Evolutionary conservation across 2,888 invertebrate species (phyloP).

Genomic region (Laothoe populi): DNA sequence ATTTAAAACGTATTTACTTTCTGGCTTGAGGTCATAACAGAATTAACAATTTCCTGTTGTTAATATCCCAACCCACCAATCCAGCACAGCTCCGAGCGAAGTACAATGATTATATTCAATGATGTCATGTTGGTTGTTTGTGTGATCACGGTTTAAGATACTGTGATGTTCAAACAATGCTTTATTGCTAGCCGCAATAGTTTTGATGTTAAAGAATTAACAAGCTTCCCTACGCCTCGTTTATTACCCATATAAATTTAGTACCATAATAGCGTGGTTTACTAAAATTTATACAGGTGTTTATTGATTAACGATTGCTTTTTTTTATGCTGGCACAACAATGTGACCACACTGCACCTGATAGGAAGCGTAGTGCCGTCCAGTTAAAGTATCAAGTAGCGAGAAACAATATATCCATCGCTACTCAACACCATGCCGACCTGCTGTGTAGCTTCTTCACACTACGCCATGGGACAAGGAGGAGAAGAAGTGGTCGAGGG

Average conservation of each 20-base stretch:
- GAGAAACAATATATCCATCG: no score
- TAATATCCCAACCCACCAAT: constrained; percentile 28
- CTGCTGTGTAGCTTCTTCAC: no score
- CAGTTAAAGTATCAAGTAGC: no score
- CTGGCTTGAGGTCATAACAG: constrained; percentile 8
- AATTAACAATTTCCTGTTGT: constrained; percentile 30
- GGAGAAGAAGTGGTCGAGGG: no score
- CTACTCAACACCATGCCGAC: no score
- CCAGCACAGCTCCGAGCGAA: constrained; percentile 25
- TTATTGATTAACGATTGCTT: neutral
- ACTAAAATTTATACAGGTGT: neutral
- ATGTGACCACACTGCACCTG: no score
- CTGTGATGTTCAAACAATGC: constrained; percentile 42
- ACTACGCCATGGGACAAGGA: no score
- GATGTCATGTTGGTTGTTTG: constrained; percentile 45
- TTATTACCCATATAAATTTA: constrained; percentile 7
- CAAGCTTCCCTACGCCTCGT: neutral
- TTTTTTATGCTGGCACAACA: no score
- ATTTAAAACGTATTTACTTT: constrained; percentile 17
- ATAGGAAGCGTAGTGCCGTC: no score
- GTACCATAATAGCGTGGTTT: neutral
- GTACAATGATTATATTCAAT: constrained; percentile 35
- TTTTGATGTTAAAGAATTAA: constrained; percentile 7
- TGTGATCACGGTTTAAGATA: constrained; percentile 33
- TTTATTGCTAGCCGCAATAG: constrained; percentile 23